Evolutionary conservation across 2,888 invertebrate species (phyloP).

Genomic region (Chymomyza procnemis): DNA sequence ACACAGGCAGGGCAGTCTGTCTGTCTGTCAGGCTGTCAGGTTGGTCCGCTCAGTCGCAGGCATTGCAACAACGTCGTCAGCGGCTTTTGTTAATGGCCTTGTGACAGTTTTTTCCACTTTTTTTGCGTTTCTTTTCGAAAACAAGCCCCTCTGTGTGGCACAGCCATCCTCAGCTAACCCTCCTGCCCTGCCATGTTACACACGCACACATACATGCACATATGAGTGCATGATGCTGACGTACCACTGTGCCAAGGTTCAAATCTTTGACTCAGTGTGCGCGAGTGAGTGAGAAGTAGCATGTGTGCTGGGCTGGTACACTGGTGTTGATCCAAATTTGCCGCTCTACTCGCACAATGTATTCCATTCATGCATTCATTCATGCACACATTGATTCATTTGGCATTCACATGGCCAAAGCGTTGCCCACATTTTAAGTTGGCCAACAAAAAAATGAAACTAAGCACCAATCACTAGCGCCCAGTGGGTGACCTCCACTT

Average conservation of each 20-base stretch:
- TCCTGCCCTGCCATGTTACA: constrained; percentile 20
- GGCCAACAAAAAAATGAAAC: background rate
- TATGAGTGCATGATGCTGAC: background rate
- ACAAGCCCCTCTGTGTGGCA: background rate
- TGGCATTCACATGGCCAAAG: background rate
- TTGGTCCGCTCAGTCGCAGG: background rate
- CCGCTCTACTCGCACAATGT: background rate
- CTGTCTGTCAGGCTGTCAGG: background rate
- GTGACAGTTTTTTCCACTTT: constrained; percentile 66
- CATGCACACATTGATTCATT: constrained; percentile 3
- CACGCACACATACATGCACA: constrained; percentile 15
- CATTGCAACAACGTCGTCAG: background rate
- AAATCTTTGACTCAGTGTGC: background rate
- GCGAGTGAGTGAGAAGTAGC: background rate
- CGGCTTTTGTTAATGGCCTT: constrained; percentile 68
- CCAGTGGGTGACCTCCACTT: background rate
- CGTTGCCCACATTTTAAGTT: background rate
- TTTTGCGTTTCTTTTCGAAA: constrained; percentile 1
- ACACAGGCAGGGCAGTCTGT: too few species aligned
- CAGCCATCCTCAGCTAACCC: too few species aligned
- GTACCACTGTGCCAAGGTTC: background rate
- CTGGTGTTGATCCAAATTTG: background rate
- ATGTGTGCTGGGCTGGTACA: too few species aligned
- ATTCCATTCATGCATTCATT: constrained; percentile 3
- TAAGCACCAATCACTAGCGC: too few species aligned